Evolutionary conservation across 1,140 invertebrate species (phyloP).

Genomic region (Ceratosolen fusciceps): DNA sequence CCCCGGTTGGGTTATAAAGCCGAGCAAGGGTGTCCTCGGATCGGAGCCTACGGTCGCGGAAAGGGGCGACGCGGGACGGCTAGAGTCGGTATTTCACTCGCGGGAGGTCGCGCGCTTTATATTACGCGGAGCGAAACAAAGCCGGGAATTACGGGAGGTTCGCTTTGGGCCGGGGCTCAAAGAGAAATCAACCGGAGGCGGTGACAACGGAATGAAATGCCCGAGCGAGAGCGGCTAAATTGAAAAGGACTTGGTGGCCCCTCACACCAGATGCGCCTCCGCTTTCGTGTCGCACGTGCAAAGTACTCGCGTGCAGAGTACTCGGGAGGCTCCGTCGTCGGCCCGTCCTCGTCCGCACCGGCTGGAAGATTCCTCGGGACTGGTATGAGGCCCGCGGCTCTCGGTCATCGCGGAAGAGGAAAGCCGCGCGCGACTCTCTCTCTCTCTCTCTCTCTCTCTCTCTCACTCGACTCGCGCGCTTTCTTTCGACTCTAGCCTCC

Average conservation of each 20-base stretch:
- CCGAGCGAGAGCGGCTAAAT: not conserved
- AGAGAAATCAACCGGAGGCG: not conserved
- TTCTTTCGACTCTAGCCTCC: not conserved
- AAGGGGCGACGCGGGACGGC: no score
- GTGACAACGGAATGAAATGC: no score
- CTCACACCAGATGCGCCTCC: not conserved
- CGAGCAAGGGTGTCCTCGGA: no score
- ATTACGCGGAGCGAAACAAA: constrained; percentile 15
- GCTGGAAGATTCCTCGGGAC: constrained; percentile 62
- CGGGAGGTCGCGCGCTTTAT: not conserved
- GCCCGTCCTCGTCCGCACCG: constrained; percentile 51
- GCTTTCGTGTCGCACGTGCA: not conserved
- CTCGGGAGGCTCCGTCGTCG: not conserved
- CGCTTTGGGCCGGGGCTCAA: not conserved
- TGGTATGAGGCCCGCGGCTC: constrained; percentile 54
- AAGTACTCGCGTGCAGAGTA: not conserved
- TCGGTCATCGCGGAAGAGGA: constrained; percentile 51
- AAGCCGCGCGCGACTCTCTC: constrained; percentile 51
- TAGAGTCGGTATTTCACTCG: no score
- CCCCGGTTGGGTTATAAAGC: no score
- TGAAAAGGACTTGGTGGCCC: not conserved
- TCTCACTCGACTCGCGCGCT: not conserved
- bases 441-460: not conserved
- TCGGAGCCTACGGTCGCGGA: no score
- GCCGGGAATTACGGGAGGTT: not conserved